phyloP scores from a whole-genome alignment of 2,797 vertebrate genomes.

The Enteromius fasciolatus region DNA sequence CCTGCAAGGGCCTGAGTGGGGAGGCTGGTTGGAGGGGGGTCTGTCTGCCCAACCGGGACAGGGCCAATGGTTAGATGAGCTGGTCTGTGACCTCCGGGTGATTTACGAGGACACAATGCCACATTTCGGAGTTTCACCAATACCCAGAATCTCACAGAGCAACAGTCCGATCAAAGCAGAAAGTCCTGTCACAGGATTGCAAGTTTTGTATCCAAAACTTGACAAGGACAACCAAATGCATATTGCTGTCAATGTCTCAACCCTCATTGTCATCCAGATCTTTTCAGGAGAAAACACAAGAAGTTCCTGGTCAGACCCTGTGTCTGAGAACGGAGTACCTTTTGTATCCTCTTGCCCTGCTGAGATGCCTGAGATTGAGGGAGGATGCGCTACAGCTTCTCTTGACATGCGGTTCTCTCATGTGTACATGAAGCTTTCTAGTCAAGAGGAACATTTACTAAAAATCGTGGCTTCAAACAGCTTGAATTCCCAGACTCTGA shows the following conservation, averaged over 20 bases:
- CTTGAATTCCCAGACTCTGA: constrained; percentile 66
- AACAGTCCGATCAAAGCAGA: constrained; percentile 14
- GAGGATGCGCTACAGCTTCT: constrained; percentile 61
- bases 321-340: constrained; percentile 65
- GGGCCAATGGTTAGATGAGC: constrained; percentile 76
- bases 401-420: constrained; percentile 73
- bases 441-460: constrained; percentile 63
- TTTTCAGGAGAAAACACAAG: constrained; percentile 65
- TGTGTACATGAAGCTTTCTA: constrained; percentile 62
- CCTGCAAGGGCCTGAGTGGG: constrained; percentile 68
- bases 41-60: constrained; percentile 56
- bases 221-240: constrained; percentile 70
- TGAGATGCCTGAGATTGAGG: constrained; percentile 52
- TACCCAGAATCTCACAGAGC: constrained; percentile 56
- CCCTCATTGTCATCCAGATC: constrained; percentile 70
- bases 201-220: constrained; percentile 70
- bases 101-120: constrained; percentile 70
- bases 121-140: constrained; percentile 50
- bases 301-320: constrained; percentile 76
- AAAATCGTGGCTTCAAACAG: constrained; percentile 69
- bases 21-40: constrained; percentile 76
- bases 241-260: constrained; percentile 64
- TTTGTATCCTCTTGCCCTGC: constrained; percentile 74
- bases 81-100: constrained; percentile 77
- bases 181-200: constrained; percentile 62